These are phyloP conservation scores for Exephanes ischioxanthus DNA, from an alignment of 2,888 invertebrate species.

Conservation along the genomic window DNA sequence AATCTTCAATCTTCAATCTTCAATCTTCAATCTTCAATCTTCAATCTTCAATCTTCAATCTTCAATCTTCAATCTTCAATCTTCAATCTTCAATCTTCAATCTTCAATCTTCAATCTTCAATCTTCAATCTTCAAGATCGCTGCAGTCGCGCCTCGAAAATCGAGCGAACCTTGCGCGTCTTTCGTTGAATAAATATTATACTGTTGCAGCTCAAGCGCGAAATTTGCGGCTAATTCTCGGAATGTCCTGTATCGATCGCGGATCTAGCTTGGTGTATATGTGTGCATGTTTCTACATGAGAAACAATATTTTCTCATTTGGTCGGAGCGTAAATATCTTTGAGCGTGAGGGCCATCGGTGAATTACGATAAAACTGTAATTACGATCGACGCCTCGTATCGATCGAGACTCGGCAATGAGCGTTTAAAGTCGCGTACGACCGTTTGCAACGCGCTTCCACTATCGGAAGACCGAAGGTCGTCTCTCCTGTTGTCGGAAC, in stretches of 20 bases:
- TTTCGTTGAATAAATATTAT: constrained; percentile 69
- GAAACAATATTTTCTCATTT: constrained; percentile 78
- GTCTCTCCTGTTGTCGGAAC: constrained; percentile 16
- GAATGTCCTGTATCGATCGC: constrained; percentile 59
- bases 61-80: too few relatives aligned
- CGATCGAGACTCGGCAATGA: background rate
- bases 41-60: too few relatives aligned
- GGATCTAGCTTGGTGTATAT: background rate
- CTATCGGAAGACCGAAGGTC: constrained; percentile 51
- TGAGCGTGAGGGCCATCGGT: constrained; percentile 21
- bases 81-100: too few relatives aligned
- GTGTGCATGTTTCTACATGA: constrained; percentile 65
- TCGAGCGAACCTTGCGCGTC: constrained; percentile 8
- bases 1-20: too few relatives aligned
- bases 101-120: too few relatives aligned
- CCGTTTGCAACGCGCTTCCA: constrained; percentile 19
- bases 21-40: too few relatives aligned
- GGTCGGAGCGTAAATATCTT: constrained; percentile 12
- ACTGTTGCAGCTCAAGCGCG: constrained; percentile 64
- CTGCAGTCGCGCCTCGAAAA: too few relatives aligned
- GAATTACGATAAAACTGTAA: constrained; percentile 9
- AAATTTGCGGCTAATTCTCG: constrained; percentile 40
- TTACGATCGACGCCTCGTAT: background rate
- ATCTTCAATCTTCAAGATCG: too few relatives aligned
- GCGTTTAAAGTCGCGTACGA: background rate